Percentiles rank a stretch among this genome's conserved stretches.
Conservation (phyloP, 1,140 invertebrate species). For the Saccostrea echinata region DNA sequence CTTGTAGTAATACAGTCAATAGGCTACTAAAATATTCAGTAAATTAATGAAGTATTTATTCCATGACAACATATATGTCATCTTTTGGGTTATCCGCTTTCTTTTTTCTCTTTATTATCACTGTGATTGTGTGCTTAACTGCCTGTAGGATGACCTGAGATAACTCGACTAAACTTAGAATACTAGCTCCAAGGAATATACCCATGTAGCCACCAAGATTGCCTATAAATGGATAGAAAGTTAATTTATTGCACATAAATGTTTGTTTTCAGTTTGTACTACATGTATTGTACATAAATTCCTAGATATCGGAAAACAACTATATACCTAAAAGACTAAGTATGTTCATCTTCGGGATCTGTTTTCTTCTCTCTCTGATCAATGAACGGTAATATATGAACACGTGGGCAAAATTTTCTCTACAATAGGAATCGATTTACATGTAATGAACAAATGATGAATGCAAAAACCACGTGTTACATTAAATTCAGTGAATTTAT, state of each 20-base stretch:
- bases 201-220: constrained; percentile 76
- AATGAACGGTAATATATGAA: not conserved
- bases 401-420: not conserved
- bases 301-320: too few species aligned
- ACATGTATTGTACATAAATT: not conserved
- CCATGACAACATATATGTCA: not conserved
- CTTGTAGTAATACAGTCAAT: too few species aligned
- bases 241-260: not conserved
- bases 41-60: not conserved
- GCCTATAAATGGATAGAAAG: constrained; percentile 41
- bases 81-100: not conserved
- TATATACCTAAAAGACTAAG: not conserved
- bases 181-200: constrained; percentile 75
- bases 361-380: not conserved
- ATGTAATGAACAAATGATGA: too few species aligned
- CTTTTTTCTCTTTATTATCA: not conserved
- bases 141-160: not conserved
- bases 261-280: not conserved
- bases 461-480: too few species aligned
- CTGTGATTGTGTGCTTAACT: not conserved
- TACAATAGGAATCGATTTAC: not conserved
- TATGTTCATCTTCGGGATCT: not conserved
- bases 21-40: too few species aligned
- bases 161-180: constrained; percentile 74
- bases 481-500: too few species aligned